phyloP scores from a whole-genome alignment of 2,797 vertebrate species.

The Galagoides demidoff region DNA sequence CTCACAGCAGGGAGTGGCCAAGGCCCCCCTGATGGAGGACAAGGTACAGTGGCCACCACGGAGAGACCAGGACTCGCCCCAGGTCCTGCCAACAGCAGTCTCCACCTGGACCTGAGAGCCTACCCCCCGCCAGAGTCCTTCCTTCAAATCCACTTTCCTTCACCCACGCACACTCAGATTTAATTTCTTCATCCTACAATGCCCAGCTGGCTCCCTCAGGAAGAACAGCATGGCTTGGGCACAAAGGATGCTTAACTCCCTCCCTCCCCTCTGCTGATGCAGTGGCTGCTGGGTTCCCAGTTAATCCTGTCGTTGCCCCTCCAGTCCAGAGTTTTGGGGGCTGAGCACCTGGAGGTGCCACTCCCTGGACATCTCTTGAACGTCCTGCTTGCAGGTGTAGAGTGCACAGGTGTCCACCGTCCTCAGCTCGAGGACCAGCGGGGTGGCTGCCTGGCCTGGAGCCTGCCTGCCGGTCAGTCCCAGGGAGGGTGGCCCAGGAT shows the following conservation, averaged over 20 bases:
- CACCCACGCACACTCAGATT: rapidly evolving
- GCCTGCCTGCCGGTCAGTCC: rapidly evolving
- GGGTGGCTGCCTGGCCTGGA: rapidly evolving
- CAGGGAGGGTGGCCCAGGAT: background rate
- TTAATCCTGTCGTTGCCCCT: too few species aligned
- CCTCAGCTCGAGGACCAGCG: rapidly evolving
- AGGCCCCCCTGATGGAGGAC: background rate
- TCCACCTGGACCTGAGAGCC: background rate
- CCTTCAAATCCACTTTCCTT: too few species aligned
- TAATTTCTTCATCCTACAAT: rapidly evolving
- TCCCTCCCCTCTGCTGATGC: rapidly evolving
- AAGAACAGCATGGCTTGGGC: rapidly evolving
- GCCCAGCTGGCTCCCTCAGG: background rate
- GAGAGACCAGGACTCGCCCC: rapidly evolving
- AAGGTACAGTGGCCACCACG: background rate
- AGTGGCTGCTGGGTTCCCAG: background rate
- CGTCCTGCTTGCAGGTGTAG: background rate
- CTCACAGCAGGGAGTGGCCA: rapidly evolving
- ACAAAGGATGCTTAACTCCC: rapidly evolving
- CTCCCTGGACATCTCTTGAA: background rate
- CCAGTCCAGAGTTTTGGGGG: rapidly evolving
- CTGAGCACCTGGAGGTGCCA: rapidly evolving
- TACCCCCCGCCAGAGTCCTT: rapidly evolving
- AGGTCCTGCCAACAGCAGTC: rapidly evolving
- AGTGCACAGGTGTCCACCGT: rapidly evolving